Evolutionary conservation across 1,140 invertebrate species (phyloP).

Genomic region (Hycleus cichorii): DNA sequence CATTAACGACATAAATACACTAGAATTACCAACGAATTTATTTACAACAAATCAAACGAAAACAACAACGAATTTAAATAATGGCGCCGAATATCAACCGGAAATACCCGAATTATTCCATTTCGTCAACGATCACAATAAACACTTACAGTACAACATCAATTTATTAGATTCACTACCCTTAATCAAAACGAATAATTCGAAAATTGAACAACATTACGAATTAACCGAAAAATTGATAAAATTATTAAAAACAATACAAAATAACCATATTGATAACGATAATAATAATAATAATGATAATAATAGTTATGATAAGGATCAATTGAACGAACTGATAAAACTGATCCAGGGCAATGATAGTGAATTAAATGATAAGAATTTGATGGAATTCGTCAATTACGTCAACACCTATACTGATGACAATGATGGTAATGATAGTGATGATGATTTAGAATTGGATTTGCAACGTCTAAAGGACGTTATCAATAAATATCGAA

Average conservation of each 20-base stretch:
- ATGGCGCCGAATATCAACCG: not conserved
- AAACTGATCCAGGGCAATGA: constrained; percentile 22
- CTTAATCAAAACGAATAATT: constrained; percentile 4
- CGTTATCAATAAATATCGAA: constrained; percentile 20
- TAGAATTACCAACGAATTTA: constrained; percentile 32
- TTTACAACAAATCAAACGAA: constrained; percentile 8
- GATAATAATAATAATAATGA: constrained; percentile 7
- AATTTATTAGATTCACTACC: not conserved
- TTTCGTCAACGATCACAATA: constrained; percentile 6
- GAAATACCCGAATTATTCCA: constrained; percentile 29
- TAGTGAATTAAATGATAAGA: constrained; percentile 24
- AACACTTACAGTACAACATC: not conserved
- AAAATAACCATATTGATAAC: not conserved
- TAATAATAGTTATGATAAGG: constrained; percentile 22
- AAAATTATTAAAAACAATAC: constrained; percentile 23
- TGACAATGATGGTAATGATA: no score
- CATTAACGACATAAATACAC: constrained; percentile 28
- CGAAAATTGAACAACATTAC: constrained; percentile 9
- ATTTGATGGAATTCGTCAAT: constrained; percentile 30
- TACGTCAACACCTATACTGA: constrained; percentile 26
- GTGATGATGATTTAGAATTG: constrained; percentile 24
- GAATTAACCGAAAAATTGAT: constrained; percentile 23
- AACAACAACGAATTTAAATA: not conserved
- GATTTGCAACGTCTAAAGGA: constrained; percentile 27
- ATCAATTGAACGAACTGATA: constrained; percentile 22